Conservation (phyloP, 2,113 vertebrate genomes). For the Lonchura striata region DNA sequence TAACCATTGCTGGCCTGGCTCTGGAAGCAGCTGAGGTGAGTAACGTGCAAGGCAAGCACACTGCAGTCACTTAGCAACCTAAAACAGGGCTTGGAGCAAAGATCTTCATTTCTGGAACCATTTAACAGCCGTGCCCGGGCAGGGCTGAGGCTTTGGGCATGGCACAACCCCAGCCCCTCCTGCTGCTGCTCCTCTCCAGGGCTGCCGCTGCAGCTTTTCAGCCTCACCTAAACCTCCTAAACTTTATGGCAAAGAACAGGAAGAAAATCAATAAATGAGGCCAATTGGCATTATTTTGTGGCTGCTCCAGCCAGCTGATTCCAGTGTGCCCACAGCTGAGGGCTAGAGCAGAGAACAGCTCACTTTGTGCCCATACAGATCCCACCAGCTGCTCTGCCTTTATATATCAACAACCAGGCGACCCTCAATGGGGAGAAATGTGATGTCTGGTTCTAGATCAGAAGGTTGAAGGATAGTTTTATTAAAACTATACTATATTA, state of each 20-base stretch:
- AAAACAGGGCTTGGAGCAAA: background rate
- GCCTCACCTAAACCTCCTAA: background rate
- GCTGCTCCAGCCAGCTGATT: background rate
- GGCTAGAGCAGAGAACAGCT: background rate
- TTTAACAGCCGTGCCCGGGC: fast-evolving
- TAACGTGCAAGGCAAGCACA: background rate
- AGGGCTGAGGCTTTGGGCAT: background rate
- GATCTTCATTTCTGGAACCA: background rate
- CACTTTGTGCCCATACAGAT: fast-evolving
- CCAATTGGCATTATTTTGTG: fast-evolving
- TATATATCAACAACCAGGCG: too few relatives aligned
- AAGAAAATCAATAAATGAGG: too few relatives aligned
- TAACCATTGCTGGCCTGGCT: background rate
- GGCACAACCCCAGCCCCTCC: background rate
- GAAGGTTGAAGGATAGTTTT: too few relatives aligned
- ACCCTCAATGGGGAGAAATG: too few relatives aligned
- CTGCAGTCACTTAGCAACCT: slow-evolving; percentile 49
- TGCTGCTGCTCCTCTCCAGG: background rate
- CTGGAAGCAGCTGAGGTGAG: background rate
- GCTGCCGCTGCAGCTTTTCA: background rate
- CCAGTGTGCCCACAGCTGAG: background rate
- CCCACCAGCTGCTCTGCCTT: background rate
- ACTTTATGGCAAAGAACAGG: background rate
- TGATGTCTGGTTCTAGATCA: too few relatives aligned
- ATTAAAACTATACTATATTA: too few relatives aligned